These are phyloP conservation scores for Pseudochirops cupreus DNA, from an alignment of 2,797 vertebrate genomes.

Conservation along the genomic window DNA sequence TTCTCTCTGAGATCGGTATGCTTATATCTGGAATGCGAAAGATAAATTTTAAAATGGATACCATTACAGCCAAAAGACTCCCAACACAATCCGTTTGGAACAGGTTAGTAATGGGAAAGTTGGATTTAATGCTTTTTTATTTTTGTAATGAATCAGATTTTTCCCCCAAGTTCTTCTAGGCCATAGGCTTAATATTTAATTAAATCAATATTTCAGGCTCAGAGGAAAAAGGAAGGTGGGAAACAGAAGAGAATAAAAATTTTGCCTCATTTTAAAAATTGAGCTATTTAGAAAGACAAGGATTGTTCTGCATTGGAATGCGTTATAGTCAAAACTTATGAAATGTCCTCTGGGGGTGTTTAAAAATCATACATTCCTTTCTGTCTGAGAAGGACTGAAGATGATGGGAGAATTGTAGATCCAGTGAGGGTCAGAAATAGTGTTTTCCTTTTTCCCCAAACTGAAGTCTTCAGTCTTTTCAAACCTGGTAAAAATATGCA, in stretches of 20 bases:
- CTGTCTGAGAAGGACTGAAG: neutral
- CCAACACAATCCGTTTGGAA: conserved; percentile 32
- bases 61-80: neutral
- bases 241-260: neutral
- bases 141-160: neutral
- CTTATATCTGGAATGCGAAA: conserved; percentile 33
- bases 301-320: neutral
- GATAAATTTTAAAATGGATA: neutral
- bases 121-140: neutral
- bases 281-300: neutral
- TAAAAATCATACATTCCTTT: neutral
- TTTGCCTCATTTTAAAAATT: neutral
- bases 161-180: conserved; percentile 2
- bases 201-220: conserved; percentile 46
- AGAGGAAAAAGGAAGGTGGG: conserved; percentile 27
- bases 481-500: neutral
- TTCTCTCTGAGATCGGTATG: neutral
- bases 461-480: neutral
- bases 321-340: conserved; percentile 4
- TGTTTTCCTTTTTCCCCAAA: neutral
- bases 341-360: conserved; percentile 9
- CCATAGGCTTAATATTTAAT: conserved; percentile 38
- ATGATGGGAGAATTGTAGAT: neutral
- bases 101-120: conserved; percentile 28
- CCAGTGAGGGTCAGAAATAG: neutral